phyloP scores from a whole-genome alignment of 2,113 vertebrate species.

The Thalassarche chlororhynchos region DNA sequence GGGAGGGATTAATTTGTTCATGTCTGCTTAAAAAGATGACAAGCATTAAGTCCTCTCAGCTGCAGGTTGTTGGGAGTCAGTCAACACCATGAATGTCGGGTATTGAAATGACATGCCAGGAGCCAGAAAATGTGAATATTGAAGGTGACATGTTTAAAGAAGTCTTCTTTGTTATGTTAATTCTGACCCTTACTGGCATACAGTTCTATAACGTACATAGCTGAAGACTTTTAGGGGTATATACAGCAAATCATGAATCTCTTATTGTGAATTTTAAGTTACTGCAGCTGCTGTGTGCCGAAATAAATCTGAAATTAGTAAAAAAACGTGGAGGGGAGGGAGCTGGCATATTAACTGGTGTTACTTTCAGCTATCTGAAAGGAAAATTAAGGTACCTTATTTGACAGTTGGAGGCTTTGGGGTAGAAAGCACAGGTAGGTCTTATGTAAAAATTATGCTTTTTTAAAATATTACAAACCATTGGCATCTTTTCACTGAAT shows the following conservation, averaged over 20 bases:
- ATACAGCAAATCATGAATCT: background rate
- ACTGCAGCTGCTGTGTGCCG: background rate
- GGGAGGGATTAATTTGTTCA: background rate
- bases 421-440: background rate
- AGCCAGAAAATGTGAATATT: background rate
- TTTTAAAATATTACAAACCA: background rate
- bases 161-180: background rate
- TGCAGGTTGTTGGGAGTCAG: background rate
- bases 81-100: background rate
- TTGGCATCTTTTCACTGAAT: background rate
- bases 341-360: background rate
- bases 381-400: background rate
- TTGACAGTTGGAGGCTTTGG: background rate
- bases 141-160: background rate
- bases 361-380: background rate
- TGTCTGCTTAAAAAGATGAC: constrained; percentile 4
- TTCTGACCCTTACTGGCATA: background rate
- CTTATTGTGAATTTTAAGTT: background rate
- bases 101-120: background rate
- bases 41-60: background rate
- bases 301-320: background rate
- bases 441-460: background rate
- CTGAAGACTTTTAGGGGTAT: background rate
- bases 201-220: background rate
- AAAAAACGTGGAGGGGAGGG: background rate